phyloP scores from a whole-genome alignment of 2,113 vertebrate species.

The Nycticebus coucang region DNA sequence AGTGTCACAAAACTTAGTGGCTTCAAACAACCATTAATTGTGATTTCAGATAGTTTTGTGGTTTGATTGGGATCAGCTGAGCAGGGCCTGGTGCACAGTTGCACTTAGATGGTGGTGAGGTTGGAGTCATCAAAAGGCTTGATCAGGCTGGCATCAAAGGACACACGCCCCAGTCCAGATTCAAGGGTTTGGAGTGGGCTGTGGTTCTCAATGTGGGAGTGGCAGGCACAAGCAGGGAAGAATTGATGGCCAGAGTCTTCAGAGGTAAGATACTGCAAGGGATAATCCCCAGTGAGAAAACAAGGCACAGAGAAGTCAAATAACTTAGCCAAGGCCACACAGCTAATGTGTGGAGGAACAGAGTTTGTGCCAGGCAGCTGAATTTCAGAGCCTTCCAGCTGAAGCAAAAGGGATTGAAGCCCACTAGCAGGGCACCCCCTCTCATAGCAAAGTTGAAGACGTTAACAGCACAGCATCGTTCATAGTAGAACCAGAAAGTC shows the following conservation, averaged over 20 bases:
- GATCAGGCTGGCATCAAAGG: neutral
- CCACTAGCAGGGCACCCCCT: rapidly evolving
- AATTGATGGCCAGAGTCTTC: neutral
- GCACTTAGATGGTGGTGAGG: too few species aligned
- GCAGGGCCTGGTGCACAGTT: neutral
- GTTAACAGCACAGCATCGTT: neutral
- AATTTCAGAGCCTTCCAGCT: neutral
- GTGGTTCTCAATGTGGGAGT: neutral
- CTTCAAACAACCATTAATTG: neutral
- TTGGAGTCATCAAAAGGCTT: neutral
- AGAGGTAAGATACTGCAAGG: neutral
- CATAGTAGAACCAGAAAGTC: neutral
- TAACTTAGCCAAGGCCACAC: neutral
- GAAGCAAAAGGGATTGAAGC: neutral
- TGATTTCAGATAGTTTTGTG: neutral
- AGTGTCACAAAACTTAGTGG: neutral
- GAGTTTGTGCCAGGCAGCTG: neutral
- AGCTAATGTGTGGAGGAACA: neutral
- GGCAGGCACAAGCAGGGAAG: neutral
- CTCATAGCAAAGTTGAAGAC: neutral
- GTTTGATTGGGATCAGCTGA: neutral
- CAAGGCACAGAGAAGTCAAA: neutral
- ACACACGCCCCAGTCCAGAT: neutral
- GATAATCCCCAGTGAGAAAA: neutral
- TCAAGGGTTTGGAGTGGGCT: neutral